Base-by-base conservation (phyloP, 2,888 invertebrate species). In the Dicranocentrus wangi region DNA sequence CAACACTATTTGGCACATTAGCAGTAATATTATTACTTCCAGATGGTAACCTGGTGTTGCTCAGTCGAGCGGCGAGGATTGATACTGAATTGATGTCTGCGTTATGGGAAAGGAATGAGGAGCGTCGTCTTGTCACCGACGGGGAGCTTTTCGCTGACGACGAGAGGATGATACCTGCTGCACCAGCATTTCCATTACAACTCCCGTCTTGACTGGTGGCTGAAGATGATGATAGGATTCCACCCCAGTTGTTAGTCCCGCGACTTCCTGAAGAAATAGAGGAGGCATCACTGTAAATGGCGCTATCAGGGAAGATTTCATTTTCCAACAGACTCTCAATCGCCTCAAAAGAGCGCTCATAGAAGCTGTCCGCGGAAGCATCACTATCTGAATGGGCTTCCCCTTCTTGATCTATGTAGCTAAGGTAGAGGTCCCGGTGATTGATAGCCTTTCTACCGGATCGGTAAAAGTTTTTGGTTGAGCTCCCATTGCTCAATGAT, bases 231-330 rank as follows among this genome's bases (percentile, higher is more conserved):
- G 77, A 61, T 17, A 70, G 39, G 13, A 70, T 63, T 17, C 70
- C 66, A 72, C 79, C 53, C 85, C 85, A 85, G 79, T 83, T 85
- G 58, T 81, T 79, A 71, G 72, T 80, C 51, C 79, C 66, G 66
- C 82, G 82, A 51, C 85, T 83, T 72, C 82, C 82, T 51, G 86
- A 80, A 58, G 85, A 84, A 71, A 80, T 83, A 53, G 85, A 84
- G 5, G 84, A 86, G 7, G 76, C 82, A 72, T 83, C 95, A 83
- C 94, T 94, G 88, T 94, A 95, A 86, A 95, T 93, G 83, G 95
- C 94, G 69, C 94, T 94, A 88, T 95, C 95, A 87, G 95, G 91
- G 87, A 94, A 94, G 0, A 92, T 91, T 85, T 92, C 93, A 85
- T 91, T 91, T 79, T 92, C 91, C 73, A 91, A 88, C 42, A 93